These are phyloP conservation scores for Chaenodraco wilsoni DNA, from an alignment of 2,797 vertebrate genomes.

Conservation along the genomic window DNA sequence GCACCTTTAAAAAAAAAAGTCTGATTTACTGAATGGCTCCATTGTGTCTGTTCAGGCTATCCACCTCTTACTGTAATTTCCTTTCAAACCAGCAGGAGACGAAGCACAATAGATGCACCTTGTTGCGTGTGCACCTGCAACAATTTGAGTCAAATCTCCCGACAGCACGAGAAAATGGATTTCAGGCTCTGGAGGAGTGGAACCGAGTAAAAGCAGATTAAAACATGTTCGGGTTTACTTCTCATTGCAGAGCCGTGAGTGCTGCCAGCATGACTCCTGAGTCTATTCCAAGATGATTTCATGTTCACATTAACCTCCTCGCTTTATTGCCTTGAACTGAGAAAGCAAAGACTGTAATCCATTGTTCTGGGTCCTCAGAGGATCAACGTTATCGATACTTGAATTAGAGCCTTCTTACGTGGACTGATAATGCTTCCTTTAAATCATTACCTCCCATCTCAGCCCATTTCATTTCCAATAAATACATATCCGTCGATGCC, in stretches of 20 bases:
- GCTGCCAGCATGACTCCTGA: background rate
- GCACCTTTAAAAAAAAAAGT: background rate
- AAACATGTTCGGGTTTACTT: background rate
- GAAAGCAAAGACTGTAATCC: background rate
- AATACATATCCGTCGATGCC: background rate
- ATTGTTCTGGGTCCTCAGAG: background rate
- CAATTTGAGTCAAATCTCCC: conserved; percentile 8
- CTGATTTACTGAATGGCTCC: conserved; percentile 5
- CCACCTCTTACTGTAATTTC: background rate
- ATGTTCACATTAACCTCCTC: background rate
- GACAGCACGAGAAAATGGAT: background rate
- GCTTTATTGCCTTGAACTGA: background rate
- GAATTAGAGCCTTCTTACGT: background rate
- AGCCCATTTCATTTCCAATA: background rate
- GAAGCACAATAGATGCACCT: background rate
- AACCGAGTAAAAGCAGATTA: background rate
- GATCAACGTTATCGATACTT: background rate
- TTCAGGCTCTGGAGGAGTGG: background rate
- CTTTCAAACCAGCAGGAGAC: background rate
- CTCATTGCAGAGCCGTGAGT: background rate
- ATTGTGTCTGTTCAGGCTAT: background rate
- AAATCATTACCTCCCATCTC: background rate
- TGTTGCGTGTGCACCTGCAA: background rate
- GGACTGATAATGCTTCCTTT: background rate
- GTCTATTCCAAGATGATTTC: conserved; percentile 1